Percentiles rank a stretch among this genome's conserved stretches.
These are phyloP conservation scores for Sphecodes monilicornis DNA, from an alignment of 2,888 invertebrate species.

Conservation along the genomic window DNA sequence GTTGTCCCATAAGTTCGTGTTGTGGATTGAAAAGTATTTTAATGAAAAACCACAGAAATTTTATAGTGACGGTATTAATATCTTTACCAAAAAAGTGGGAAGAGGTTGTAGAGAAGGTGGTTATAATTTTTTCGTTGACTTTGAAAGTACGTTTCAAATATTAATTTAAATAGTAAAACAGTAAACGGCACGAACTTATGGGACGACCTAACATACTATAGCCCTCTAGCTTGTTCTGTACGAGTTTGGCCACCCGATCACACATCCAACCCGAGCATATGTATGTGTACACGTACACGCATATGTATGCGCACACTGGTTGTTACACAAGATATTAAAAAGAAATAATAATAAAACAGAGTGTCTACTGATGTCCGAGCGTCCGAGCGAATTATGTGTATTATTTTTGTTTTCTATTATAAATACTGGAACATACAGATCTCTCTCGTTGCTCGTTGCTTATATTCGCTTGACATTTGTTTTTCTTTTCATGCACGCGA, in stretches of 20 bases:
- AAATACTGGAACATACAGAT: conserved; percentile 38
- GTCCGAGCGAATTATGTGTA: conserved; percentile 13
- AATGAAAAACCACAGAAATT: too few relatives aligned
- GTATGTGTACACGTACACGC: conserved; percentile 18
- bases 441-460: conserved; percentile 52
- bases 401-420: conserved; percentile 33
- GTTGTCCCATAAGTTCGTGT: too few relatives aligned
- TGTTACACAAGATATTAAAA: conserved; percentile 37
- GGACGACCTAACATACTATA: too few relatives aligned
- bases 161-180: too few relatives aligned
- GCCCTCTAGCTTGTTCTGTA: background rate
- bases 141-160: too few relatives aligned
- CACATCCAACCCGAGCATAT: conserved; percentile 18
- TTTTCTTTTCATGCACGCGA: conserved; percentile 54
- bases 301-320: conserved; percentile 40
- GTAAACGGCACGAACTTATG: too few relatives aligned
- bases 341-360: conserved; percentile 44
- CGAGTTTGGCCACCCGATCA: conserved; percentile 41
- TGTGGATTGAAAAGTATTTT: too few relatives aligned
- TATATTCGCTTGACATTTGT: conserved; percentile 53
- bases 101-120: too few relatives aligned
- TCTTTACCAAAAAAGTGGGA: too few relatives aligned
- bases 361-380: conserved; percentile 59
- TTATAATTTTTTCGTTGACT: too few relatives aligned
- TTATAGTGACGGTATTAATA: too few relatives aligned